phyloP scores from a whole-genome alignment of 2,113 vertebrate genomes.

The Propithecus coquereli region DNA sequence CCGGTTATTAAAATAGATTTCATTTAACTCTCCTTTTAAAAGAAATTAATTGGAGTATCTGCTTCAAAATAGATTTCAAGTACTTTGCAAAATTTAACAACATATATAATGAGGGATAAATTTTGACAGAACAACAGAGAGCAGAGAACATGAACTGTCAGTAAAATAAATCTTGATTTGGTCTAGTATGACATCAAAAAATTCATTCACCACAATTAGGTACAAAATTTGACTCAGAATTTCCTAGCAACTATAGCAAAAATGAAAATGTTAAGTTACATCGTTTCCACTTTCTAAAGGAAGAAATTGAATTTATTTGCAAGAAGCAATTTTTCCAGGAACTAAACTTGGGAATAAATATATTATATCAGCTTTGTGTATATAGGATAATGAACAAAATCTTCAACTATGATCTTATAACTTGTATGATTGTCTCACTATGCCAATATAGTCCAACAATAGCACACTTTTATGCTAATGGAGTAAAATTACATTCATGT shows the following conservation, averaged over 20 bases:
- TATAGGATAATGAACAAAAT: neutral
- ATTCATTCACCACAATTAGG: neutral
- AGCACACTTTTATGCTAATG: neutral
- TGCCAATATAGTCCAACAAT: neutral
- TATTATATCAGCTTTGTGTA: neutral
- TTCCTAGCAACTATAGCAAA: conserved; percentile 20
- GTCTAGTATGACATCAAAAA: neutral
- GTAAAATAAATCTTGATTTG: neutral
- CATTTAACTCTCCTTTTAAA: neutral
- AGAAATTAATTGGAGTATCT: neutral
- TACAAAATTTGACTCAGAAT: neutral
- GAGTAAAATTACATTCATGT: neutral
- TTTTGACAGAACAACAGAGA: neutral
- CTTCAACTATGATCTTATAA: neutral
- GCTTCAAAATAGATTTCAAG: neutral
- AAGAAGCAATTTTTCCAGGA: neutral
- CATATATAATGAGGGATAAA: neutral
- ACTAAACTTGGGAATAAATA: neutral
- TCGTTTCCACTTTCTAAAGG: neutral
- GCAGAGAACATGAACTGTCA: neutral
- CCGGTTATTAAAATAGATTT: conserved; percentile 7
- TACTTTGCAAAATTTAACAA: conserved; percentile 25
- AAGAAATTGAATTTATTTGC: conserved; percentile 12
- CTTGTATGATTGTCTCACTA: neutral
- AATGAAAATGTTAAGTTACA: neutral